Conservation (phyloP, 53 echinoderm and acorn worm species). For the Echinarachnius parma region DNA sequence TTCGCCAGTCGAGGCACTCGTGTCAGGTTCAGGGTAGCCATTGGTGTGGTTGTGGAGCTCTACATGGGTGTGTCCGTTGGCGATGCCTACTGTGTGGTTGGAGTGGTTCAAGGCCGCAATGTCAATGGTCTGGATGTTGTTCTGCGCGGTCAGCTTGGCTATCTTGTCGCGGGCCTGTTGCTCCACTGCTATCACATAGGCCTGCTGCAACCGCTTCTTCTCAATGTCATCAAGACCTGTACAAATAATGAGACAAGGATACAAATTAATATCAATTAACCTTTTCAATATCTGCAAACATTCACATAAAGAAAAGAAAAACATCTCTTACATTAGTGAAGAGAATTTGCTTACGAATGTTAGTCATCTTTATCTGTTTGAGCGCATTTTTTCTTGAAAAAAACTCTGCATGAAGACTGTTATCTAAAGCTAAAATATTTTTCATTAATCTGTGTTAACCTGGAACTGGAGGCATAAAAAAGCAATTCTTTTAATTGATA, state of each 20-base stretch:
- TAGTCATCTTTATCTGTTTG: no score
- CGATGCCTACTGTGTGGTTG: constrained; percentile 28
- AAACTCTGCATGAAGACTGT: no score
- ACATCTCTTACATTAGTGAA: no score
- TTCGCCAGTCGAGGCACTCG: neutral
- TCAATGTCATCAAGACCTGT: constrained; percentile 70
- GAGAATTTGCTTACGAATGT: no score
- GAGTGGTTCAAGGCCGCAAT: constrained; percentile 37
- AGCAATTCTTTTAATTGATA: no score
- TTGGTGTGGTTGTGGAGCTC: constrained; percentile 45
- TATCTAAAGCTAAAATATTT: no score
- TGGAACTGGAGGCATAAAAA: no score
- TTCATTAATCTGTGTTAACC: no score
- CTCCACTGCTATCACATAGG: constrained; percentile 94
- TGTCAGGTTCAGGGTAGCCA: constrained; percentile 57
- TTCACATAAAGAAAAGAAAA: no score
- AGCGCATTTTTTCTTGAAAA: no score
- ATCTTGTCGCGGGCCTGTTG: constrained; percentile 77
- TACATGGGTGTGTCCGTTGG: constrained; percentile 47
- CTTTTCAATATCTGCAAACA: no score
- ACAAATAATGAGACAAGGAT: neutral
- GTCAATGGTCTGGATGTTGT: constrained; percentile 72
- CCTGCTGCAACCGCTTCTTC: constrained; percentile 78
- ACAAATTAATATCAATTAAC: no score
- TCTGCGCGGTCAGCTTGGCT: constrained; percentile 59